phyloP scores from a whole-genome alignment of 2,888 invertebrate genomes.

The Agapetus fuscipes region DNA sequence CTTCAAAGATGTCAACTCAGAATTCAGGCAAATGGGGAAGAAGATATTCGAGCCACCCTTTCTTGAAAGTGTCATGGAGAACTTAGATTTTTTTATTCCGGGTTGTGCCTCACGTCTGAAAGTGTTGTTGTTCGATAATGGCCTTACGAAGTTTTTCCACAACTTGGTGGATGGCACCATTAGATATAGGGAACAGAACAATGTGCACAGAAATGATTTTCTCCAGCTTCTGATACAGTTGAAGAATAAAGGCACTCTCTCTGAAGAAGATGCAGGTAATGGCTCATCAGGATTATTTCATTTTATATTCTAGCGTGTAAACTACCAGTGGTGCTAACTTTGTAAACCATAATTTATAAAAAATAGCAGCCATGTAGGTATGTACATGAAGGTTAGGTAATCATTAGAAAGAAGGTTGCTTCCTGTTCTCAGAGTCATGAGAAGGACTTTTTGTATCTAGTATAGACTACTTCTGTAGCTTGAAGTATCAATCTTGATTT shows the following conservation, averaged over 20 bases:
- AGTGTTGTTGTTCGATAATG: conserved; percentile 2
- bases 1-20: conserved; percentile 30
- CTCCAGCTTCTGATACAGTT: conserved; percentile 45
- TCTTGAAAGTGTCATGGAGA: conserved; percentile 16
- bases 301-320: too few relatives aligned
- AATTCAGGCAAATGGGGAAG: conserved; percentile 26
- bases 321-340: too few relatives aligned
- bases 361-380: too few relatives aligned
- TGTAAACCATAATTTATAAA: too few relatives aligned
- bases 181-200: conserved; percentile 31
- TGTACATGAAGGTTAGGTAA: too few relatives aligned
- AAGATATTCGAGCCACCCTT: conserved; percentile 1
- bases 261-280: conserved; percentile 1
- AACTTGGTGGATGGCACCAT: conserved; percentile 35
- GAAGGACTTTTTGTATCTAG: too few relatives aligned
- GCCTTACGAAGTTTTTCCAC: conserved; percentile 30
- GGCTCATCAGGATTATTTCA: too few relatives aligned
- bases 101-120: neutral
- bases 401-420: too few relatives aligned
- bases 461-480: too few relatives aligned
- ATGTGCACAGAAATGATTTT: conserved; percentile 41
- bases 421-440: too few relatives aligned
- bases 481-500: too few relatives aligned
- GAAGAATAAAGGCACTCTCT: conserved; percentile 27
- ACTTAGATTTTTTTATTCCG: conserved; percentile 6